Evolutionary conservation across 2,888 invertebrate genomes (phyloP), one percentile per base, ranked within the genome.

Genomic region (Amphimallon solstitiale): DNA sequence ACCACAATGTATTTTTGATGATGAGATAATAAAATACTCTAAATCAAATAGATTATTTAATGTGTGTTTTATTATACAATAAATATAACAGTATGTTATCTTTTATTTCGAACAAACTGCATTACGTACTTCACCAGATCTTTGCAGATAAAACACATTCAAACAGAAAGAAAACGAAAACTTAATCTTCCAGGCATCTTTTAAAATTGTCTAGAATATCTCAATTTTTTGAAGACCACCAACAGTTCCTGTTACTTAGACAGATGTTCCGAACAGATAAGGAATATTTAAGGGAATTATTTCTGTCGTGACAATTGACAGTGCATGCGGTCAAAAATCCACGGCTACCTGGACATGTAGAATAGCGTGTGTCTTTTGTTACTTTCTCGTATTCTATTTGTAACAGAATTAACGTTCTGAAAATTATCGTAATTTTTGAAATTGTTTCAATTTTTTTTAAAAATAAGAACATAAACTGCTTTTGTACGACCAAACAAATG

Each of bases 201-300:
- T 59, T 59, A 38, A 43, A 59, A 59, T 59, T 59, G 56, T 45
- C 56, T 59, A 29, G 43, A 59, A 59, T 59, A 59, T 59, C 56
- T 59, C 56, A 59, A 59, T 59, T 59, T n/a, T 59, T 59, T 45
- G 56, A 59, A 59, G 56, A 59, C 56, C 56, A 59, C 56, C 56
- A 59, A 59, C 56, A 43, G 56, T 43, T 34, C 56, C 29, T 29
- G 43, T 59, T 43, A 59, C 56, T 59, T 59, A 59, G 56, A 59
- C 64, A 68, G 68, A 68, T 68, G 64, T 48, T 64, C 40, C 15
- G 10, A 10, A 34, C 23, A 68, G 68, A 68, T 66, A 68, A 66
- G 68, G 62, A 56, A 63, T 43, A 48, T 63, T 65, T 67, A 65
- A 61, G 60, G 43, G 61, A 65, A 65, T 65, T 61, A 61, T 60